These are phyloP conservation scores for Campaea margaritaria DNA, from an alignment of 2,888 invertebrate genomes.

Conservation along the genomic window DNA sequence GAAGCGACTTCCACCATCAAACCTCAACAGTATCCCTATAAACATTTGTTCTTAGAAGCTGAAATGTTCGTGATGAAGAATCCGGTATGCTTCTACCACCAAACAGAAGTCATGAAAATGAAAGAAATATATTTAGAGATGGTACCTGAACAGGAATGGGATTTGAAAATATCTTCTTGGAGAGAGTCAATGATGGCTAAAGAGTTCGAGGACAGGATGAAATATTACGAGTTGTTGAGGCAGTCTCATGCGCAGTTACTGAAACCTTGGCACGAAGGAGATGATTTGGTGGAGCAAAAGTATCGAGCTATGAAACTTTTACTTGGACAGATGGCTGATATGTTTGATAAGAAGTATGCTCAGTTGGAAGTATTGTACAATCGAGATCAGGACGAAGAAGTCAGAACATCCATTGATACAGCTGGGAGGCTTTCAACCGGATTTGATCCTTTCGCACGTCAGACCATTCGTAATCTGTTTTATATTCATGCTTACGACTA, in stretches of 20 bases:
- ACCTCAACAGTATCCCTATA: conserved; percentile 70
- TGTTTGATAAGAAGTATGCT: conserved; percentile 63
- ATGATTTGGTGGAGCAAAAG: conserved; percentile 62
- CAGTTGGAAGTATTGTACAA: conserved; percentile 44
- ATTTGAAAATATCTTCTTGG: conserved; percentile 70
- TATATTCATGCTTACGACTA: conserved; percentile 65
- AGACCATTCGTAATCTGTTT: conserved; percentile 58
- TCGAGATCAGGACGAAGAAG: conserved; percentile 2
- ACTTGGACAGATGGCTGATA: conserved; percentile 61
- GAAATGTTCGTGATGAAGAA: conserved; percentile 77
- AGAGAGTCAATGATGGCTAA: conserved; percentile 67
- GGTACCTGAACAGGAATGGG: conserved; percentile 59
- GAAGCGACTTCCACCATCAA: conserved; percentile 51
- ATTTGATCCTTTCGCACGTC: conserved; percentile 33
- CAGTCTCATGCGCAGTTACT: conserved; percentile 61
- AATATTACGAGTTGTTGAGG: conserved; percentile 61
- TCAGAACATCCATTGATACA: conserved; percentile 5
- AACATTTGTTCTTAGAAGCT: conserved; percentile 67
- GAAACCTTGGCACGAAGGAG: conserved; percentile 72
- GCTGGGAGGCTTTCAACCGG: background rate
- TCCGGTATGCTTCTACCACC: conserved; percentile 76
- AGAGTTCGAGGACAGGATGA: conserved; percentile 71
- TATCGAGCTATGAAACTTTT: conserved; percentile 60
- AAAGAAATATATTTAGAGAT: conserved; percentile 64
- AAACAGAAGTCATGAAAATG: conserved; percentile 71